A percentile compares a stretch with the other conserved stretches of the same genome.
Conservation (phyloP, 2,797 vertebrate species). For the Molossus alvarezi region DNA sequence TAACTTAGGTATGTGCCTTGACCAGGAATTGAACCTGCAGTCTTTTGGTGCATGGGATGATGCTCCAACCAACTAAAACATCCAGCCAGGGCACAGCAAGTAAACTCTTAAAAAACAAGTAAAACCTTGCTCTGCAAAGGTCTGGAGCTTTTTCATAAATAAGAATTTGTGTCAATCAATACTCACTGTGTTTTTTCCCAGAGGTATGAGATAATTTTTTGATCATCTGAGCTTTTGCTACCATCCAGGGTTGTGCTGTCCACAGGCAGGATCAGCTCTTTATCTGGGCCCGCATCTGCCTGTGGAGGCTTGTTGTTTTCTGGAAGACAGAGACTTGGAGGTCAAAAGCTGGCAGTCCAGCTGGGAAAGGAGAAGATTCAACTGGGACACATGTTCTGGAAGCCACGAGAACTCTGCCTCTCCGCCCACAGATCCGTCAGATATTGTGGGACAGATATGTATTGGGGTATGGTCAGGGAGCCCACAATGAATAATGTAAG, state of each 20-base stretch:
- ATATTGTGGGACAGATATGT: background rate
- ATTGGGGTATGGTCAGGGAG: background rate
- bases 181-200: slow-evolving; percentile 96
- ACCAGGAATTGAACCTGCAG: too few relatives aligned
- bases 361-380: slow-evolving; percentile 37
- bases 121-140: slow-evolving; percentile 9
- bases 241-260: slow-evolving; percentile 97
- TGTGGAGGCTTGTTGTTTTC: slow-evolving; percentile 98
- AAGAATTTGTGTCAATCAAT: background rate
- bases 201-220: slow-evolving; percentile 95
- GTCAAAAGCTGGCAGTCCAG: slow-evolving; percentile 60
- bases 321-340: slow-evolving; percentile 85
- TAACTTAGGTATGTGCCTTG: background rate
- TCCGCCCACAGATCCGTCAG: slow-evolving; percentile 27
- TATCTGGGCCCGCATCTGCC: slow-evolving; percentile 98
- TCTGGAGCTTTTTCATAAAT: background rate
- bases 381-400: slow-evolving; percentile 7
- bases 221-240: slow-evolving; percentile 97
- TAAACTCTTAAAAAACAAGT: slow-evolving; percentile 54
- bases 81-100: too few relatives aligned
- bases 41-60: background rate
- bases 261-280: slow-evolving; percentile 97
- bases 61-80: background rate
- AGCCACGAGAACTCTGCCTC: slow-evolving; percentile 56
- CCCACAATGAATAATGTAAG: background rate